These are phyloP conservation scores for Glaucidium brasilianum DNA, from an alignment of 2,113 vertebrate genomes.

Conservation along the genomic window DNA sequence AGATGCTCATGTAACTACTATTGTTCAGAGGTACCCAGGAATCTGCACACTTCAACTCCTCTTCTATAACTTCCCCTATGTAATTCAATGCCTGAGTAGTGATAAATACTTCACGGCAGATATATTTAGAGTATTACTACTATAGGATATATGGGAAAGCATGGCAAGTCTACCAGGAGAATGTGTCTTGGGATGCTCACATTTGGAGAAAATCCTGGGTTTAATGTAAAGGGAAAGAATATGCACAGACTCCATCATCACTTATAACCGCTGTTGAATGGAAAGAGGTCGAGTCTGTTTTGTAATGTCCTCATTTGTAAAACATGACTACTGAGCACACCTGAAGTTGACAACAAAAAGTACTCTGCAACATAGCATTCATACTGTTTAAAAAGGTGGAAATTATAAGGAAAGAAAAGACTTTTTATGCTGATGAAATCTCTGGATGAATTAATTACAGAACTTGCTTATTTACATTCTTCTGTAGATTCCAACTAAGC, in stretches of 20 bases:
- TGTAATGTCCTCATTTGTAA: neutral
- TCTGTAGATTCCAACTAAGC: neutral
- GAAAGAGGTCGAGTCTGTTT: neutral
- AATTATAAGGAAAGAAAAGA: neutral
- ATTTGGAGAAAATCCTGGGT: neutral
- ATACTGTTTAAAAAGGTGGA: neutral
- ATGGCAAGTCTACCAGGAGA: neutral
- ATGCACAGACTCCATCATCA: neutral
- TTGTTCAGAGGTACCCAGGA: neutral
- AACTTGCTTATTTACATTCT: neutral
- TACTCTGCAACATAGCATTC: neutral
- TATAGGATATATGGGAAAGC: neutral
- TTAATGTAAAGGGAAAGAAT: neutral
- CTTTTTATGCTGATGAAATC: neutral
- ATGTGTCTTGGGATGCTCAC: neutral
- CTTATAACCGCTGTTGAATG: neutral
- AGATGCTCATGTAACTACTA: neutral
- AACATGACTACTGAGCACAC: neutral
- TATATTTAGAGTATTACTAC: neutral
- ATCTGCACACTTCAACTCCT: neutral
- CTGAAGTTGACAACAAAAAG: neutral
- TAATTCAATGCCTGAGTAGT: neutral
- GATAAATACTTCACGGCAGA: neutral
- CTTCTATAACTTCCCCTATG: neutral
- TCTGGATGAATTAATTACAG: neutral